Evolutionary conservation across 2,797 vertebrate genomes (phyloP).

Genomic region (Microcaecilia unicolor): DNA sequence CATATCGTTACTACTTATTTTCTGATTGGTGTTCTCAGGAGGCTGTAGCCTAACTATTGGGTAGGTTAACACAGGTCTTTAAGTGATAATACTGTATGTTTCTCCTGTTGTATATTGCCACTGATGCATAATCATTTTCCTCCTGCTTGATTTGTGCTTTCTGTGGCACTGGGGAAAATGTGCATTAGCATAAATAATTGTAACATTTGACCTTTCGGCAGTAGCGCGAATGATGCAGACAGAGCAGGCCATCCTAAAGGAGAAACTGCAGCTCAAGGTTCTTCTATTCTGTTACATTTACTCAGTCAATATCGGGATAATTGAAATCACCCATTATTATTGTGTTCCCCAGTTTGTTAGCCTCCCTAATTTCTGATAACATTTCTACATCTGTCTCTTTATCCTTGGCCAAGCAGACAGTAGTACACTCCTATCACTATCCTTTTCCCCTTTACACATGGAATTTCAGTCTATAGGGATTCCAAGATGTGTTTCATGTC

Average conservation of each 20-base stretch:
- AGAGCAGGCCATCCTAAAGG: constrained; percentile 16
- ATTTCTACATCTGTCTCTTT: too few species aligned
- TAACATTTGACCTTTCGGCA: constrained; percentile 35
- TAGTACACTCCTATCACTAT: too few species aligned
- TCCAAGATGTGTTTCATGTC: too few species aligned
- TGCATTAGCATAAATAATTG: constrained; percentile 53
- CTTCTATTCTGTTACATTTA: constrained; percentile 7
- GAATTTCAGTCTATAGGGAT: too few species aligned
- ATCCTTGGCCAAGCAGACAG: too few species aligned
- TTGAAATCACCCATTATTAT: too few species aligned
- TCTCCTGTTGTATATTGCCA: constrained; percentile 27
- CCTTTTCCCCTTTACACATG: too few species aligned
- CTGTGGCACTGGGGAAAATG: constrained; percentile 33
- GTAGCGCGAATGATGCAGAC: constrained; percentile 15
- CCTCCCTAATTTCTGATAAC: too few species aligned
- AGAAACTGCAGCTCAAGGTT: constrained; percentile 12
- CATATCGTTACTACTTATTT: constrained; percentile 30
- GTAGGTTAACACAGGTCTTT: constrained; percentile 31
- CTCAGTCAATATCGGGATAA: too few species aligned
- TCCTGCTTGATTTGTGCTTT: constrained; percentile 40
- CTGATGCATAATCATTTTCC: constrained; percentile 44
- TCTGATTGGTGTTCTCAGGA: constrained; percentile 42
- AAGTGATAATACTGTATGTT: constrained; percentile 32
- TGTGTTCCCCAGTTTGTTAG: too few species aligned
- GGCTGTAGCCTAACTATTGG: constrained; percentile 17